A percentile compares a stretch with the other conserved stretches of the same genome.
phyloP scores from a whole-genome alignment of 2,113 vertebrate genomes.

The Peucedramus taeniatus region DNA sequence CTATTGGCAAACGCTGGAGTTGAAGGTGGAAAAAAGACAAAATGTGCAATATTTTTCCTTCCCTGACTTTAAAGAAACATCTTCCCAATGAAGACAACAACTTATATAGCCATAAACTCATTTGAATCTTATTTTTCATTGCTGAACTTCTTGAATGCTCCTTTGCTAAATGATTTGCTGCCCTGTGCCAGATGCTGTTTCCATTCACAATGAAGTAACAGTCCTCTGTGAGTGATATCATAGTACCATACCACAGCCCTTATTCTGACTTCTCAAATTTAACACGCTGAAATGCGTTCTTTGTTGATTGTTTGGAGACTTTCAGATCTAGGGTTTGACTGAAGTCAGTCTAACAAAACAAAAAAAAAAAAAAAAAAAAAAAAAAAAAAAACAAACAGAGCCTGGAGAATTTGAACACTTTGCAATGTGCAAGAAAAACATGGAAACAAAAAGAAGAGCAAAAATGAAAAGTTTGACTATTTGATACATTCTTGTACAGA shows the following conservation, averaged over 20 bases:
- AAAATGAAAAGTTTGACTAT: background rate
- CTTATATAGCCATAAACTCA: background rate
- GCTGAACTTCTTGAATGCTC: background rate
- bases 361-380: background rate
- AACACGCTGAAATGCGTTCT: background rate
- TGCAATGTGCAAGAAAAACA: background rate
- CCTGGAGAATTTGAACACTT: background rate
- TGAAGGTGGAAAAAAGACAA: background rate
- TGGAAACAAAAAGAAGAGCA: background rate
- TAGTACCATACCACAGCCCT: background rate
- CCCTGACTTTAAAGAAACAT: background rate
- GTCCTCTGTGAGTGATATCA: conserved; percentile 42
- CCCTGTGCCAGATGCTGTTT: background rate
- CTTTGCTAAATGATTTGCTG: background rate
- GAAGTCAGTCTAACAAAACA: background rate
- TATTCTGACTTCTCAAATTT: conserved; percentile 42
- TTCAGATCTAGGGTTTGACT: background rate
- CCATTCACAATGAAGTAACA: conserved; percentile 9
- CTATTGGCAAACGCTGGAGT: background rate
- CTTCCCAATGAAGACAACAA: background rate
- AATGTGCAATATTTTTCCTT: background rate
- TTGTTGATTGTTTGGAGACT: conserved; percentile 26
- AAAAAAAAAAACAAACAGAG: background rate
- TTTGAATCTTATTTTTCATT: background rate
- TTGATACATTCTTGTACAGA: background rate